Evolutionary conservation across 2,888 invertebrate species (phyloP).

Genomic region (Ochropleura plecta): DNA sequence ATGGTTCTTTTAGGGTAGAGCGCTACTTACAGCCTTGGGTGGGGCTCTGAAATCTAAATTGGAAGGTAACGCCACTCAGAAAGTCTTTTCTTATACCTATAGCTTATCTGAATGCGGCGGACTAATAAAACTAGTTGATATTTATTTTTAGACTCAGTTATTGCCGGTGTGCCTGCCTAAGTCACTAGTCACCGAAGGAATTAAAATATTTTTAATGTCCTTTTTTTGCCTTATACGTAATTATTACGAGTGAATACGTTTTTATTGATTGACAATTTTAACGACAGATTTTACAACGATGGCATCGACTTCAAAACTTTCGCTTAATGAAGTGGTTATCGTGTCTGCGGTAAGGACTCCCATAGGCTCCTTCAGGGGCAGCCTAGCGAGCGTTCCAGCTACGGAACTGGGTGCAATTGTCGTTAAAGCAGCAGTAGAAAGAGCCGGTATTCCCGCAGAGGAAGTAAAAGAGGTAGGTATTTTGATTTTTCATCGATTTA

Average conservation of each 20-base stretch:
- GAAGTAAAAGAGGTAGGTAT: slow-evolving; percentile 96
- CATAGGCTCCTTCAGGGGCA: slow-evolving; percentile 98
- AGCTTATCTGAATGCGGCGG: slow-evolving; percentile 82
- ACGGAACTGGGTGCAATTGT: slow-evolving; percentile 97
- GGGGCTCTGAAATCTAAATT: background rate
- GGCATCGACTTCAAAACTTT: slow-evolving; percentile 86
- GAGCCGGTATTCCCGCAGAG: slow-evolving; percentile 95
- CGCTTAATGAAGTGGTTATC: slow-evolving; percentile 97
- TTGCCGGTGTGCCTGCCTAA: slow-evolving; percentile 68
- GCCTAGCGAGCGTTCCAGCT: slow-evolving; percentile 95
- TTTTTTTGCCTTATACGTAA: background rate
- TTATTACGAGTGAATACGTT: slow-evolving; percentile 3
- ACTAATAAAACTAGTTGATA: slow-evolving; percentile 78
- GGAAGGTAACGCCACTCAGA: background rate
- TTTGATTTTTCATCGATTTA: background rate
- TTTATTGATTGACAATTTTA: slow-evolving; percentile 56
- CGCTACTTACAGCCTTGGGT: background rate
- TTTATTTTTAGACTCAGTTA: slow-evolving; percentile 72
- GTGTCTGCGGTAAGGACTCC: slow-evolving; percentile 98
- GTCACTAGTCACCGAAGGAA: slow-evolving; percentile 57
- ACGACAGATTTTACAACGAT: slow-evolving; percentile 81
- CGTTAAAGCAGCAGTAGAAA: slow-evolving; percentile 95
- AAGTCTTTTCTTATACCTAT: background rate
- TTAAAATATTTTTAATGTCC: slow-evolving; percentile 11
- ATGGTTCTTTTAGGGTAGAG: background rate